Conservation (phyloP, 2,888 invertebrate genomes). For the Drosophila rellima region DNA sequence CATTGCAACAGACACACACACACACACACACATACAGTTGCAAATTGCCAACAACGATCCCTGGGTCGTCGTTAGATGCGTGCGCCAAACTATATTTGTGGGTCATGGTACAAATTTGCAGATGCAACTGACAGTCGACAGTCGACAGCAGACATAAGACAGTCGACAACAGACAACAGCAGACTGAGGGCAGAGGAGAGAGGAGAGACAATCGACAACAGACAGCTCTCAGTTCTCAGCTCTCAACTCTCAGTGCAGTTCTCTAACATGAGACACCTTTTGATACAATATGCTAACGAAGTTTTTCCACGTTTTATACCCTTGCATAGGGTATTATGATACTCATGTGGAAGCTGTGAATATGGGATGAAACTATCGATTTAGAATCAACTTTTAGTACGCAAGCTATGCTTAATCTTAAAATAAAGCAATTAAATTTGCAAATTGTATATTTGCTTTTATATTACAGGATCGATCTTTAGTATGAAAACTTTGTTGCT, state of each 20-base stretch:
- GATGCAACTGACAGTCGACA: conserved; percentile 41
- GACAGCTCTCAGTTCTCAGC: conserved; percentile 43
- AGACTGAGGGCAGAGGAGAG: conserved; percentile 2
- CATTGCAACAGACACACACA: conserved; percentile 32
- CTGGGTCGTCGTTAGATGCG: conserved; percentile 71
- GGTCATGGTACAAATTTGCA: conserved; percentile 77
- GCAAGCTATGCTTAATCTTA: no score
- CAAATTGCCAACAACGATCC: conserved; percentile 65
- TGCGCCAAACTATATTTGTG: conserved; percentile 77
- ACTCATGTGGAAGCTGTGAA: no score
- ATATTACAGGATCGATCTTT: no score
- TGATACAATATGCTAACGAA: conserved; percentile 76
- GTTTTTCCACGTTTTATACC: conserved; percentile 20
- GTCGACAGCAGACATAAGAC: conserved; percentile 38
- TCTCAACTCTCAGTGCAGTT: conserved; percentile 46
- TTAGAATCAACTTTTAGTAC: no score
- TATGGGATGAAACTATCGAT: no score
- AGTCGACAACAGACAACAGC: conserved; percentile 19
- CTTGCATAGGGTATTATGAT: neutral
- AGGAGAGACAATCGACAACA: conserved; percentile 39
- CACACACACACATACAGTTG: conserved; percentile 41
- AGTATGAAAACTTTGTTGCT: no score
- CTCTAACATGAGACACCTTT: conserved; percentile 77
- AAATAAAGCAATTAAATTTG: no score
- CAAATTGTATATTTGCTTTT: no score